phyloP scores from a whole-genome alignment of 2,888 invertebrate genomes.

The Eurois occulta region DNA sequence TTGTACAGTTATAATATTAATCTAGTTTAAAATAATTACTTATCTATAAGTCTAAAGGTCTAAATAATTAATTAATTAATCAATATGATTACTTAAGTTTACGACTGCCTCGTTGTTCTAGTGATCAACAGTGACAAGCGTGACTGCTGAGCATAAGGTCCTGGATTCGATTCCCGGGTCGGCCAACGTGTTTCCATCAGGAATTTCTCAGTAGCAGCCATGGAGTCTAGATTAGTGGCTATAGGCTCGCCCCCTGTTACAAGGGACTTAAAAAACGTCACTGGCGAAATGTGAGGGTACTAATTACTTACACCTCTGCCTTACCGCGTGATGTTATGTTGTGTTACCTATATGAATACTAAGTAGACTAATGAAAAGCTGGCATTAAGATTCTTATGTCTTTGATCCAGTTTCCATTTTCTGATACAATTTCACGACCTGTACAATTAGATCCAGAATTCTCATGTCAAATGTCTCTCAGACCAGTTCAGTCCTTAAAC shows the following conservation, averaged over 20 bases:
- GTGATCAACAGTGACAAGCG: not conserved
- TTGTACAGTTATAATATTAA: too few relatives aligned
- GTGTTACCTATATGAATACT: not conserved
- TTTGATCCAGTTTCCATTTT: not conserved
- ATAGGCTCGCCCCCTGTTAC: not conserved
- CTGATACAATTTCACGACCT: not conserved
- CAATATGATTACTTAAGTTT: too few relatives aligned
- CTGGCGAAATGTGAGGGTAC: not conserved
- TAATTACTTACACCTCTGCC: not conserved
- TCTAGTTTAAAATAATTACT: too few relatives aligned
- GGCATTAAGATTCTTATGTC: too few relatives aligned
- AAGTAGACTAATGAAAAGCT: too few relatives aligned
- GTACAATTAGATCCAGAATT: not conserved
- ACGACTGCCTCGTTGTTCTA: not conserved
- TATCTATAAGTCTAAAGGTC: too few relatives aligned
- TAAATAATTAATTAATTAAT: too few relatives aligned
- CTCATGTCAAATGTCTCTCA: slow-evolving; percentile 33
- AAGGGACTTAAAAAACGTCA: not conserved
- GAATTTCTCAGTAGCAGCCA: not conserved
- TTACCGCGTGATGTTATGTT: not conserved
- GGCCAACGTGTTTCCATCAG: not conserved
- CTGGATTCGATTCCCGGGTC: not conserved
- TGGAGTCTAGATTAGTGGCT: not conserved
- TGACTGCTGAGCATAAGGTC: not conserved
- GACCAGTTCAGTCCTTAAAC: slow-evolving; percentile 40